phyloP scores from a whole-genome alignment of 1,140 invertebrate genomes.

The Probaryconus sp. region DNA sequence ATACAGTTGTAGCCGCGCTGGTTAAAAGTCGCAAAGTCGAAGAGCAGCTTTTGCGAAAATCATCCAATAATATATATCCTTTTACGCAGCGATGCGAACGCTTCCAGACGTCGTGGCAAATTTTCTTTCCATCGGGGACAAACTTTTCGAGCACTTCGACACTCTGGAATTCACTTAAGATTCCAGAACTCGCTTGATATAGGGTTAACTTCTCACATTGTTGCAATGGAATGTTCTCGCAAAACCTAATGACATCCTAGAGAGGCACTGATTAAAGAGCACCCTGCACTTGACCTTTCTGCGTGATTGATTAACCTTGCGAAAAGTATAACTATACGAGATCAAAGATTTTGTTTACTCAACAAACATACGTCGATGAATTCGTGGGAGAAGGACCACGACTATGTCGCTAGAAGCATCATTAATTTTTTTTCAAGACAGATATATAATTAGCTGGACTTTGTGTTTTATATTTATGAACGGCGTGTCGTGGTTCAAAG shows the following conservation, averaged over 20 bases:
- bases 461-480: constrained; percentile 71
- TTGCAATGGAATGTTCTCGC: constrained; percentile 49
- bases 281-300: constrained; percentile 21
- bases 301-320: constrained; percentile 41
- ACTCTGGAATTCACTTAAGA: constrained; percentile 66
- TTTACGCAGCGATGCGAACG: neutral
- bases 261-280: constrained; percentile 31
- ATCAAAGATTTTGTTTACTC: constrained; percentile 17
- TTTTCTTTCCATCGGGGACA: constrained; percentile 34
- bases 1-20: constrained; percentile 2
- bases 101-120: constrained; percentile 8
- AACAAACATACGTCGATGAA: constrained; percentile 4
- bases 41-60: neutral
- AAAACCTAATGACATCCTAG: constrained; percentile 46
- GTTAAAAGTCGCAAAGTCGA: neutral
- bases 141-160: constrained; percentile 64
- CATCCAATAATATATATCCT: neutral
- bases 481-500: constrained; percentile 39
- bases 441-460: constrained; percentile 67
- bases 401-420: constrained; percentile 19
- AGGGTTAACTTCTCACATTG: constrained; percentile 53
- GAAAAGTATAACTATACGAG: neutral
- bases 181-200: constrained; percentile 41
- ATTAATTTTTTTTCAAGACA: constrained; percentile 66
- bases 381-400: constrained; percentile 9